phyloP scores from a whole-genome alignment of 2,113 vertebrate species.

The Myotis brandtii region DNA sequence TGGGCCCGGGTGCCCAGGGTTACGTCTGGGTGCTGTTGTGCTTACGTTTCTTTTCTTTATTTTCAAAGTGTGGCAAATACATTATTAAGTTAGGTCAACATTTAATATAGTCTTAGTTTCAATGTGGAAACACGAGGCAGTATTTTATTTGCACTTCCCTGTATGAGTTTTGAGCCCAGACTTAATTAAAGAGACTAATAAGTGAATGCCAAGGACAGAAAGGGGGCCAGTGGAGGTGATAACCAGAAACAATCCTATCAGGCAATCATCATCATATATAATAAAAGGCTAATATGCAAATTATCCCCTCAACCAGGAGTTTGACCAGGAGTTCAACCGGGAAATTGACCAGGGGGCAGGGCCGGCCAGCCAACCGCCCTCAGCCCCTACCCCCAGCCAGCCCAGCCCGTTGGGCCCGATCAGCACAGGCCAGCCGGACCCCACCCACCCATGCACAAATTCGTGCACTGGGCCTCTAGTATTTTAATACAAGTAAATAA shows the following conservation, averaged over 20 bases:
- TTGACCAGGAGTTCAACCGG: too few relatives aligned
- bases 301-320: too few relatives aligned
- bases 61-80: neutral
- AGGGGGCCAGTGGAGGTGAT: rapidly evolving
- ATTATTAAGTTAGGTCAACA: neutral
- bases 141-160: rapidly evolving
- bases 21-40: rapidly evolving
- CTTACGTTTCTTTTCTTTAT: neutral
- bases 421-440: too few relatives aligned
- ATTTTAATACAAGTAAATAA: neutral
- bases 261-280: too few relatives aligned
- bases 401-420: too few relatives aligned
- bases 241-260: neutral
- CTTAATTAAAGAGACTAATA: neutral
- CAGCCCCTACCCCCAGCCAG: too few relatives aligned
- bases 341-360: too few relatives aligned
- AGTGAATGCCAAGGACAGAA: neutral
- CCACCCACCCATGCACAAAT: too few relatives aligned
- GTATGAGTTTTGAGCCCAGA: neutral
- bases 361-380: too few relatives aligned
- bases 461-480: too few relatives aligned
- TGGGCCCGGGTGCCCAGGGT: too few relatives aligned
- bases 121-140: neutral
- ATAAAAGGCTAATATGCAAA: too few relatives aligned
- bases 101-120: neutral